phyloP scores from a whole-genome alignment of 2,888 invertebrate species.

The Andrena flavipes region DNA sequence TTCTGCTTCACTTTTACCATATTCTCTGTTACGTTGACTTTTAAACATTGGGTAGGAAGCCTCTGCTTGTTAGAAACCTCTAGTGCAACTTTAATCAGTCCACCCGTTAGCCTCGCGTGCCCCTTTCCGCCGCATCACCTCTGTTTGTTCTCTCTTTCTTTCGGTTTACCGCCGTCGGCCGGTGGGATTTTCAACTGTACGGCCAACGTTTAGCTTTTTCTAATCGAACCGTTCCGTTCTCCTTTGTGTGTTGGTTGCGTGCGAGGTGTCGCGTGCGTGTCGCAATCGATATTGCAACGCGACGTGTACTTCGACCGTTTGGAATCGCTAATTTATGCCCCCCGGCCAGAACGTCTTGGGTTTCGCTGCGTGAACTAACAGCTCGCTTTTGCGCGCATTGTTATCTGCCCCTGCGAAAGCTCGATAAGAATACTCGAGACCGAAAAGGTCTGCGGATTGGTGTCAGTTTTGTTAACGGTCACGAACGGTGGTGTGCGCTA shows the following conservation, averaged over 20 bases:
- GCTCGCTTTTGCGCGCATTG: conserved; percentile 12
- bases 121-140: too few relatives aligned
- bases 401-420: conserved; percentile 6
- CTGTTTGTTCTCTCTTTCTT: too few relatives aligned
- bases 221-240: neutral
- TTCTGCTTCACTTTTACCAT: too few relatives aligned
- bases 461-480: conserved; percentile 8
- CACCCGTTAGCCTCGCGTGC: too few relatives aligned
- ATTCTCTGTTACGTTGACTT: too few relatives aligned
- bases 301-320: conserved; percentile 29
- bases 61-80: too few relatives aligned
- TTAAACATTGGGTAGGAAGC: too few relatives aligned
- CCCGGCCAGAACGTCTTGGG: conserved; percentile 11
- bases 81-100: too few relatives aligned
- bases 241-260: conserved; percentile 24
- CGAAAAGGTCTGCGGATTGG: neutral
- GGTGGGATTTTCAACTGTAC: neutral
- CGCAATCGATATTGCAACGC: conserved; percentile 45
- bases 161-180: too few relatives aligned
- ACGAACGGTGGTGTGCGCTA: neutral
- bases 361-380: conserved; percentile 17
- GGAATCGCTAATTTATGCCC: conserved; percentile 39
- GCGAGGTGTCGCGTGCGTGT: conserved; percentile 52
- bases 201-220: neutral
- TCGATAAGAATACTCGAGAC: conserved; percentile 34